Evolutionary conservation across 2,888 invertebrate species (phyloP).

Genomic region (Notodonta ziczac): DNA sequence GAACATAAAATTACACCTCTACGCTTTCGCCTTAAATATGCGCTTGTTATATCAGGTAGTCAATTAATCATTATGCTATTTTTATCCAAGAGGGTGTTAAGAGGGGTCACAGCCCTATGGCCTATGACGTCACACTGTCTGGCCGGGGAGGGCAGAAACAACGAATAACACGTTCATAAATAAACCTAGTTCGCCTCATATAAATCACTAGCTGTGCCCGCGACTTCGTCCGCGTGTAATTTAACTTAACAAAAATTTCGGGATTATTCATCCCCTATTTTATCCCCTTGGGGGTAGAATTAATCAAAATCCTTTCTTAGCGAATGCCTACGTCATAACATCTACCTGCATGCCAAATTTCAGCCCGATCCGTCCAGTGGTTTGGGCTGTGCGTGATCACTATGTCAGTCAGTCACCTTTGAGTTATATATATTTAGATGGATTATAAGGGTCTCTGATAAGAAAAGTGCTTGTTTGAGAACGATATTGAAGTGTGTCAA

Average conservation of each 20-base stretch:
- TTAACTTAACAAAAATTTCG: too few species aligned
- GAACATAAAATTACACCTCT: neutral
- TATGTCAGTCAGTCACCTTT: too few species aligned
- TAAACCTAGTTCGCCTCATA: conserved; percentile 26
- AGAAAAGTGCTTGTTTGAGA: conserved; percentile 13
- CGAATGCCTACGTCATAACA: too few species aligned
- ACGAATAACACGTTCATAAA: conserved; percentile 46
- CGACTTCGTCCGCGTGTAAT: too few species aligned
- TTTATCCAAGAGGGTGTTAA: conserved; percentile 21
- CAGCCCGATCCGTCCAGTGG: too few species aligned
- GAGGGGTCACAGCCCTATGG: conserved; percentile 23
- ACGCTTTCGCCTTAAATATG: neutral
- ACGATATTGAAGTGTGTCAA: neutral
- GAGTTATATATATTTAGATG: too few species aligned
- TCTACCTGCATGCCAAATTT: too few species aligned
- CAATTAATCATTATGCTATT: conserved; percentile 27
- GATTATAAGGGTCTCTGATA: conserved; percentile 18
- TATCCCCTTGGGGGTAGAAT: too few species aligned
- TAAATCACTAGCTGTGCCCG: too few species aligned
- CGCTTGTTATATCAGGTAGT: conserved; percentile 13
- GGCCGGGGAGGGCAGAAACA: conserved; percentile 27
- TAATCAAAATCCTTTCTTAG: too few species aligned
- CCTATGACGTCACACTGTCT: conserved; percentile 42
- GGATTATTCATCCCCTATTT: too few species aligned
- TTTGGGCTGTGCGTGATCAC: too few species aligned